Conservation (phyloP, 2,113 vertebrate genomes). For the Amblyornis subalaris region DNA sequence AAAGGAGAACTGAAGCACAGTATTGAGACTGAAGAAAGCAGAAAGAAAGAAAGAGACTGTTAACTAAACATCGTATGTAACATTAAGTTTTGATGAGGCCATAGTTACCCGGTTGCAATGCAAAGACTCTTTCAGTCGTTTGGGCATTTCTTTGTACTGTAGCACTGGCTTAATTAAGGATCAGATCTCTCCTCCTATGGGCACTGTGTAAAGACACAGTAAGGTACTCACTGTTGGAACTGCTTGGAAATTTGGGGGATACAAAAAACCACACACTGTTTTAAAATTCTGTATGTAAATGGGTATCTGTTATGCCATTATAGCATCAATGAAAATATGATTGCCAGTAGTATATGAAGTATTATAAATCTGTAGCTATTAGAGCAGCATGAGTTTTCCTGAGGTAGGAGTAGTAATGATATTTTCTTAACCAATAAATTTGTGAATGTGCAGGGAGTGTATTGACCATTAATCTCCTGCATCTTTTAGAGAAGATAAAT, state of each 20-base stretch:
- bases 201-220: background rate
- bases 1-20: background rate
- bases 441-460: background rate
- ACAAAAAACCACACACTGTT: background rate
- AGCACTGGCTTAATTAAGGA: background rate
- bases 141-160: background rate
- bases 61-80: background rate
- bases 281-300: background rate
- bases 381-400: background rate
- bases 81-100: background rate
- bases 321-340: background rate
- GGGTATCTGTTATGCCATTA: background rate
- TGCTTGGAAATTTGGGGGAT: background rate
- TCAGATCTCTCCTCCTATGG: background rate
- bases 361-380: background rate
- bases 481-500: background rate
- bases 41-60: background rate
- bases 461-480: background rate
- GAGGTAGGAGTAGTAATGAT: background rate
- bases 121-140: background rate
- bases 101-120: background rate
- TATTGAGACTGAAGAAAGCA: background rate
- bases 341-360: background rate
- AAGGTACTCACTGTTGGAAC: background rate
- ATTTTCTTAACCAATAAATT: background rate